A percentile compares a stretch with the other conserved stretches of the same genome.
These are phyloP conservation scores for Morpho deidamia DNA, from an alignment of 2,888 invertebrate genomes.

Conservation along the genomic window DNA sequence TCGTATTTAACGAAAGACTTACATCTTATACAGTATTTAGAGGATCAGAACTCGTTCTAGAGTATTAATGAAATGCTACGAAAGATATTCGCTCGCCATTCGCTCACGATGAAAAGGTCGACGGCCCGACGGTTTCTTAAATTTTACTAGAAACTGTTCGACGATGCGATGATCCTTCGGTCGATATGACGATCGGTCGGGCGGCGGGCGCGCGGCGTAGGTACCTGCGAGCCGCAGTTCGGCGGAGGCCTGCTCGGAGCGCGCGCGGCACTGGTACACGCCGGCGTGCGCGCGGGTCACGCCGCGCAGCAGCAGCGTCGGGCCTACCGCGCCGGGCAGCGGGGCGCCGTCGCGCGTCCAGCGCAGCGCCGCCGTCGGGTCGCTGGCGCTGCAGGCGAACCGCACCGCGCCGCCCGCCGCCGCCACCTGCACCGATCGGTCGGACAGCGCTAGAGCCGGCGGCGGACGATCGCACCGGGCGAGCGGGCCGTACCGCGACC, in stretches of 20 bases:
- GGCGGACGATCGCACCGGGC: too few relatives aligned
- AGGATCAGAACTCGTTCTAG: too few relatives aligned
- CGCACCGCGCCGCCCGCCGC: slow-evolving; percentile 83
- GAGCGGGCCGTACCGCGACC: slow-evolving; percentile 65
- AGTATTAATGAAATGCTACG: too few relatives aligned
- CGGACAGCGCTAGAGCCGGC: background rate
- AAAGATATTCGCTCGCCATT: too few relatives aligned
- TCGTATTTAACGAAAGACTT: too few relatives aligned
- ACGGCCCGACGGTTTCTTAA: too few relatives aligned
- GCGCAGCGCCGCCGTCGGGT: slow-evolving; percentile 62
- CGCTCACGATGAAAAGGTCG: too few relatives aligned
- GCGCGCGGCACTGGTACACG: slow-evolving; percentile 87
- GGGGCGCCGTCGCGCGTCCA: slow-evolving; percentile 85
- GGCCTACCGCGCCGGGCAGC: slow-evolving; percentile 44
- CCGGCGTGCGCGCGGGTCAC: slow-evolving; percentile 88
- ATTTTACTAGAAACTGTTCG: too few relatives aligned
- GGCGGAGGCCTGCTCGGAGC: slow-evolving; percentile 85
- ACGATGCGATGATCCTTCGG: too few relatives aligned
- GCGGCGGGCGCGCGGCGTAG: too few relatives aligned
- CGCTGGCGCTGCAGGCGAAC: slow-evolving; percentile 82
- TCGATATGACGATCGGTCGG: too few relatives aligned
- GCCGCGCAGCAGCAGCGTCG: slow-evolving; percentile 41
- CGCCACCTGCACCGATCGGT: slow-evolving; percentile 63
- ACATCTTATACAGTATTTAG: too few relatives aligned
- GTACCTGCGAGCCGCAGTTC: slow-evolving; percentile 88